phyloP scores from a whole-genome alignment of 2,888 invertebrate species.

The Patella pellucida region DNA sequence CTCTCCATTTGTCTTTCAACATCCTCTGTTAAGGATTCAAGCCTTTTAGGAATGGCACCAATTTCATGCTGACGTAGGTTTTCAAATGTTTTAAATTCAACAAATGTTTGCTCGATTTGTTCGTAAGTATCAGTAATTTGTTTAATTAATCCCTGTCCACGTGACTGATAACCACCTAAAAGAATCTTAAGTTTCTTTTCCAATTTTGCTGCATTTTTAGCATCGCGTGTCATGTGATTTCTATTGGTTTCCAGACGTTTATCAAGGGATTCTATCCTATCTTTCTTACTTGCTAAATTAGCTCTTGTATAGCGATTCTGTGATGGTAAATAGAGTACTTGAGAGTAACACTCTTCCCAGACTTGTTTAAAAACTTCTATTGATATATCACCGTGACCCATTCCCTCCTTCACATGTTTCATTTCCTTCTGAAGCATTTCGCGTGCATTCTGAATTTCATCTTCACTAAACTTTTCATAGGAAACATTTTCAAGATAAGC shows the following conservation, averaged over 20 bases:
- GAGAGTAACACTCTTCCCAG: slow-evolving; percentile 96
- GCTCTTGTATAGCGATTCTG: slow-evolving; percentile 94
- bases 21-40: slow-evolving; percentile 92
- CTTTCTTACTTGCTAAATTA: slow-evolving; percentile 94
- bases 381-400: slow-evolving; percentile 95
- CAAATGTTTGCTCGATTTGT: slow-evolving; percentile 89
- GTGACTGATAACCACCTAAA: slow-evolving; percentile 89
- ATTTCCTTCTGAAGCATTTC: slow-evolving; percentile 78
- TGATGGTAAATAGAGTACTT: slow-evolving; percentile 90
- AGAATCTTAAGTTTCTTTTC: slow-evolving; percentile 97
- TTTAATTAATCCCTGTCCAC: slow-evolving; percentile 88
- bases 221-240: slow-evolving; percentile 95
- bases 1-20: slow-evolving; percentile 92
- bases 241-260: slow-evolving; percentile 90
- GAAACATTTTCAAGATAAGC: slow-evolving; percentile 89
- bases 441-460: slow-evolving; percentile 67
- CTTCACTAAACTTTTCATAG: slow-evolving; percentile 81
- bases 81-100: slow-evolving; percentile 92
- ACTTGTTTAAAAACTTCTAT: slow-evolving; percentile 91
- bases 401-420: slow-evolving; percentile 89
- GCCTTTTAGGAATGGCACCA: slow-evolving; percentile 88
- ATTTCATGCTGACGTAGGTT: slow-evolving; percentile 91
- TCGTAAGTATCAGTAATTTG: slow-evolving; percentile 78
- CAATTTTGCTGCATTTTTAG: slow-evolving; percentile 95
- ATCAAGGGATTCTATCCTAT: slow-evolving; percentile 92